phyloP scores from a whole-genome alignment of 92 coral and sea anemone genomes.

The Diadumene lineata region DNA sequence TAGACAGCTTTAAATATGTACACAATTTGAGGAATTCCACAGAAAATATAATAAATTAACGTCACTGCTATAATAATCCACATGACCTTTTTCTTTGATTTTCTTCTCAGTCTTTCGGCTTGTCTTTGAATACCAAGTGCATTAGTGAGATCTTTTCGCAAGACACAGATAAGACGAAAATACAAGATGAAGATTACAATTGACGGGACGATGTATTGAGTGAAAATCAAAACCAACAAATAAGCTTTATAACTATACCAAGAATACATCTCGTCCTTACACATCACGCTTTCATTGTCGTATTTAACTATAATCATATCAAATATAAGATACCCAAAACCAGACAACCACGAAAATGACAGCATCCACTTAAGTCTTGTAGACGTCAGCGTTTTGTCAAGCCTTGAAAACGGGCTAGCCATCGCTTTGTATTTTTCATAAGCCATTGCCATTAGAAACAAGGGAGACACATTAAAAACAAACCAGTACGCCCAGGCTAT shows the following conservation, averaged over 20 bases:
- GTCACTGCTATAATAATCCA: not conserved
- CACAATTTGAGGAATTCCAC: not conserved
- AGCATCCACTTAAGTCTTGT: not conserved
- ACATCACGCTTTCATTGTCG: not conserved
- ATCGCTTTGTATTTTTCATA: slow-evolving; percentile 2
- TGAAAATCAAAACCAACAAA: not conserved
- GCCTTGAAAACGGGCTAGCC: not conserved
- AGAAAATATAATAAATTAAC: not conserved
- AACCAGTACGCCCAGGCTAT: not conserved
- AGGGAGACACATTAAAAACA: not conserved
- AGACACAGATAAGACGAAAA: not conserved
- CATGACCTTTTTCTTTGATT: not conserved
- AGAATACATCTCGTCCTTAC: not conserved
- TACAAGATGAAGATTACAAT: not conserved
- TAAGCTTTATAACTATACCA: not conserved
- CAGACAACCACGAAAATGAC: not conserved
- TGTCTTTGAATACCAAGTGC: not conserved
- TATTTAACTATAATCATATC: not conserved
- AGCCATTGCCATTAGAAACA: not conserved
- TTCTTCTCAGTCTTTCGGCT: not conserved
- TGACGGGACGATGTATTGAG: not conserved
- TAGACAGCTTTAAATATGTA: not conserved
- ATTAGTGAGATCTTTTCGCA: not conserved
- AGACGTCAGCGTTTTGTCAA: not conserved
- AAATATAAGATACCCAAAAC: not conserved